Evolutionary conservation across 2,113 vertebrate species (phyloP).

Genomic region (Hippocampus mohnikei): DNA sequence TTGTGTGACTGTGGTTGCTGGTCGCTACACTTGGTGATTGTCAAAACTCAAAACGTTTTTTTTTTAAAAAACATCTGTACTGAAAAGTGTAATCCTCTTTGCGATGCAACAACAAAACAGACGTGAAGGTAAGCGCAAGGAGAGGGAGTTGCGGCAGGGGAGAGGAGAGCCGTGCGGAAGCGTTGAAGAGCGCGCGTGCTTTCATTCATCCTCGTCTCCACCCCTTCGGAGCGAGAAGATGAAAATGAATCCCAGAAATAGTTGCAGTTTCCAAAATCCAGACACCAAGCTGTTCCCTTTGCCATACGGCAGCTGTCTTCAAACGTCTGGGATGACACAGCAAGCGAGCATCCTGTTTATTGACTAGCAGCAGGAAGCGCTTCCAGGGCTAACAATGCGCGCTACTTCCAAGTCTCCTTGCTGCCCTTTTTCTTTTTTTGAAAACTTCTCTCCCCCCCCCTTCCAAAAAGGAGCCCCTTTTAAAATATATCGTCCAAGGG

Average conservation of each 20-base stretch:
- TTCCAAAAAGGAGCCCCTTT: constrained; percentile 11
- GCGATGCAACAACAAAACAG: constrained; percentile 55
- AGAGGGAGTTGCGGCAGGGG: constrained; percentile 33
- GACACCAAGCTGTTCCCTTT: constrained; percentile 64
- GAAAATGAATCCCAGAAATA: constrained; percentile 63
- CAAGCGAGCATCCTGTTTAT: constrained; percentile 69
- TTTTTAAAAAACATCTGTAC: constrained; percentile 19
- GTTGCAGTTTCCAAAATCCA: constrained; percentile 60
- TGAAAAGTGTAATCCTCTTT: constrained; percentile 60
- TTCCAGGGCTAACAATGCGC: constrained; percentile 65
- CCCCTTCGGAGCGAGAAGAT: constrained; percentile 6
- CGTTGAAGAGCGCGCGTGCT: neutral
- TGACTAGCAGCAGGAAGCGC: constrained; percentile 66
- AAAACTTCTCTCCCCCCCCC: constrained; percentile 7
- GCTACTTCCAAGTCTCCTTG: constrained; percentile 60
- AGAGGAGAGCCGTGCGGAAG: neutral
- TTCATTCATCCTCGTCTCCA: constrained; percentile 36
- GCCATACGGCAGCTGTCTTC: constrained; percentile 66
- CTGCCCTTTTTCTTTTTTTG: constrained; percentile 41
- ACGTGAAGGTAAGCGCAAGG: constrained; percentile 41
- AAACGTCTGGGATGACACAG: constrained; percentile 71
- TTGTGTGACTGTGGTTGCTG: too few species aligned
- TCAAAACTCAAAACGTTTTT: neutral
- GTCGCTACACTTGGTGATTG: constrained; percentile 1
- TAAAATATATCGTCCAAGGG: constrained; percentile 50